Conservation (phyloP, 2,888 invertebrate species). For the Acanthosepion esculentum region DNA sequence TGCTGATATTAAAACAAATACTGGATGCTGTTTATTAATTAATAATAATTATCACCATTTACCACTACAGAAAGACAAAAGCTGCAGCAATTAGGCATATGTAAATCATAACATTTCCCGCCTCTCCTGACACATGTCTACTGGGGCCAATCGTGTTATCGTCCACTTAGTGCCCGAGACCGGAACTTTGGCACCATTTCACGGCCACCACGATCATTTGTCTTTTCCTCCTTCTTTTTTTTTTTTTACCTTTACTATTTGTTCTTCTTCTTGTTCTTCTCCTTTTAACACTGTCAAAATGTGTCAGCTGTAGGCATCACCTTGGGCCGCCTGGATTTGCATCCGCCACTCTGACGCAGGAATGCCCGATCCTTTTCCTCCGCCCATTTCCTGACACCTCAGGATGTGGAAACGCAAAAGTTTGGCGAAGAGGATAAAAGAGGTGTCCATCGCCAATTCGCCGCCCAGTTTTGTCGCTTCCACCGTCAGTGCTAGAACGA, state of each 20-base stretch:
- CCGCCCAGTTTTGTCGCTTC: not conserved
- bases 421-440: not conserved
- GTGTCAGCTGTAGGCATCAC: not conserved
- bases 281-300: not conserved
- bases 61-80: not conserved
- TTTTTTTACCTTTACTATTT: not conserved
- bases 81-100: not conserved
- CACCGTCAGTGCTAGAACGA: not conserved
- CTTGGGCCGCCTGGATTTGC: not conserved
- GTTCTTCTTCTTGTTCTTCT: not conserved
- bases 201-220: not conserved
- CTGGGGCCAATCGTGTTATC: slow-evolving; percentile 1
- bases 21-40: not conserved
- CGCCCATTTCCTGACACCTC: not conserved
- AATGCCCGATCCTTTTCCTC: not conserved
- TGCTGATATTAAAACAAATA: not conserved
- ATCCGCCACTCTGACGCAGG: not conserved
- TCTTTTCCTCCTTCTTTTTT: not conserved
- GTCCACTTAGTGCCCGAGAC: not conserved
- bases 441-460: not conserved
- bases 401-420: not conserved
- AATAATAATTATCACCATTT: not conserved
- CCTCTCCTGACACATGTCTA: not conserved
- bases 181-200: not conserved
- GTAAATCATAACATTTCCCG: not conserved